Evolutionary conservation across 2,888 invertebrate species (phyloP), one percentile per base, ranked within the genome.

Genomic region (Drosophila acutilabella): DNA sequence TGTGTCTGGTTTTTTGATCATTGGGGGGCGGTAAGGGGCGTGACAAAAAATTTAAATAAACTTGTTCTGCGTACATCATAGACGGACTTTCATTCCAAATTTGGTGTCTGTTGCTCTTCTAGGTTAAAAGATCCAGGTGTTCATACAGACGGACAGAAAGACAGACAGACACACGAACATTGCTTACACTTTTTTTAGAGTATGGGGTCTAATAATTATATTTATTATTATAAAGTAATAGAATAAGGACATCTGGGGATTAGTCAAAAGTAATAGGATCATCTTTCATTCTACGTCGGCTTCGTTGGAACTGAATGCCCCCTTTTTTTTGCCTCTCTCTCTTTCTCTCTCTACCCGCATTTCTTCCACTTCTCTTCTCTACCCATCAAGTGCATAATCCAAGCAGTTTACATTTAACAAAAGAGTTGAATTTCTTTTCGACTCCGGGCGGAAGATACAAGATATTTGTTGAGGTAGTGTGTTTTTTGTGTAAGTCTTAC

Each of bases 401-500:
- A n/a, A 23, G 20, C 23, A 23, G 23, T 45, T 13, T 18, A 8
- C 3, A 4, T 20, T 42, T 8, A 48, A 14, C 40, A 16, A 56
- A 54, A 45, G 50, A 50, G 56, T 42, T 40, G 14, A 52, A 64
- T 68, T 79, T 70, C 54, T 59, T 62, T 65, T 74, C 26, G 44
- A 54, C 18, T 13, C 60, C 60, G 47, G 30, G 45, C 61, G 51
- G 56, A 58, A 74, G 69, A 66, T 53, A 71, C 64, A 47, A 52
- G 50, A 41, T 54, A 42, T 30, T n/a, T 23, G 16, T 42, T 11
- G 16, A 30, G 2, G 26, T 40, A n/a, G 11, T 13, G 11, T 52
- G 23, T 41, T 2, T 16, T 42, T n/a, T 44, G 56, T 71, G 71
- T 64, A 64, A 70, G 70, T 78, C 72, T 52, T 14, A 72, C 76